Evolutionary conservation across 2,113 vertebrate genomes (phyloP).

Genomic region (Scortum barcoo): DNA sequence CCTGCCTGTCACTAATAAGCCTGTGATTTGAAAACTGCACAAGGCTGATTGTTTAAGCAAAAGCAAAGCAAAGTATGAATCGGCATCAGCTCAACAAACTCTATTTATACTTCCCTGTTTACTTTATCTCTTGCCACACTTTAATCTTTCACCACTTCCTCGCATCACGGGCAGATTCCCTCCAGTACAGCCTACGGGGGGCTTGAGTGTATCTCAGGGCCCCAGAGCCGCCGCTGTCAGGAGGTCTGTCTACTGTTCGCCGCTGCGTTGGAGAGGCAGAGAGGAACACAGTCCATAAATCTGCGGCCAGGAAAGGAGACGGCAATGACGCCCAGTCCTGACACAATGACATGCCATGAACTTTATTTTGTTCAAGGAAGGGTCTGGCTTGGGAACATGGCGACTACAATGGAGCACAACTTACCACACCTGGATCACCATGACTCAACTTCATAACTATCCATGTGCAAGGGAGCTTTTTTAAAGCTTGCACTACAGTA

Average conservation of each 20-base stretch:
- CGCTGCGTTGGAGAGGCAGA: conserved; percentile 84
- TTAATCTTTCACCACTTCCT: background rate
- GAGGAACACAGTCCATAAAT: conserved; percentile 62
- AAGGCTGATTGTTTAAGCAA: conserved; percentile 9
- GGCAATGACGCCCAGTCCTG: conserved; percentile 73
- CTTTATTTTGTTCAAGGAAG: conserved; percentile 81
- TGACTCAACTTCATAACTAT: background rate
- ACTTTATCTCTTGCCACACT: conserved; percentile 28
- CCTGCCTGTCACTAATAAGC: background rate
- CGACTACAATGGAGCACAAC: conserved; percentile 22
- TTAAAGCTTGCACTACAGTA: background rate
- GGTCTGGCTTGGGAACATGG: conserved; percentile 74
- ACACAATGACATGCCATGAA: conserved; percentile 82
- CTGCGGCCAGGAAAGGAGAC: conserved; percentile 52
- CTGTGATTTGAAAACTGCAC: background rate
- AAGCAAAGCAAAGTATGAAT: conserved; percentile 23
- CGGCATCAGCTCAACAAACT: background rate
- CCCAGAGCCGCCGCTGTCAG: background rate
- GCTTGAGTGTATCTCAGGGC: background rate
- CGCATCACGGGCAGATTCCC: background rate
- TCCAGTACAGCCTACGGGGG: background rate
- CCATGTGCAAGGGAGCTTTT: background rate
- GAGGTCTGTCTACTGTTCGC: conserved; percentile 70
- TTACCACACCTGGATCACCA: background rate
- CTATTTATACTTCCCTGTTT: conserved; percentile 36